Evolutionary conservation across 2,888 invertebrate genomes (phyloP).

Genomic region (Conomelus anceps): DNA sequence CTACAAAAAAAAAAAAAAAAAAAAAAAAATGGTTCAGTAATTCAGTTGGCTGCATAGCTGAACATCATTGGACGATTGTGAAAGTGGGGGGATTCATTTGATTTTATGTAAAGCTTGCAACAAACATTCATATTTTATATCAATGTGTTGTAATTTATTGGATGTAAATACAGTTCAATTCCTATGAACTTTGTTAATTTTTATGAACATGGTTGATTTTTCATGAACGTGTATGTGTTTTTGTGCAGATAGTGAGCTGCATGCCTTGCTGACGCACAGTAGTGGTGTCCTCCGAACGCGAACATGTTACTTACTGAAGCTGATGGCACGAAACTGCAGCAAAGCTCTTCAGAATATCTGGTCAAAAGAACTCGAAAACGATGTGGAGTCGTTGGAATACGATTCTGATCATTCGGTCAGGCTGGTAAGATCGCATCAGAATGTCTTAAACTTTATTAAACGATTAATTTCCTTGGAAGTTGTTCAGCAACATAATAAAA

Average conservation of each 20-base stretch:
- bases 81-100: too few relatives aligned
- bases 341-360: slow-evolving; percentile 57
- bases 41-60: too few relatives aligned
- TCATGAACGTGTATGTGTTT: neutral
- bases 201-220: neutral
- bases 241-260: slow-evolving; percentile 4
- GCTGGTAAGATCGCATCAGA: slow-evolving; percentile 43
- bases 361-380: slow-evolving; percentile 53
- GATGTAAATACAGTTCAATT: neutral
- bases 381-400: slow-evolving; percentile 53
- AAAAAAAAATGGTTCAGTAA: too few relatives aligned
- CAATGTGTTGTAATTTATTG: neutral
- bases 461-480: too few relatives aligned
- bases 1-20: too few relatives aligned
- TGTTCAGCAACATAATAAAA: too few relatives aligned
- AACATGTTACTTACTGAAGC: slow-evolving; percentile 62
- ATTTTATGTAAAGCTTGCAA: too few relatives aligned
- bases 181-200: too few relatives aligned
- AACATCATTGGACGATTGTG: too few relatives aligned
- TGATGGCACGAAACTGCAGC: slow-evolving; percentile 61
- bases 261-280: neutral
- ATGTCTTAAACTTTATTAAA: too few relatives aligned
- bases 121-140: neutral
- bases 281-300: slow-evolving; percentile 48
- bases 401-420: slow-evolving; percentile 54